A percentile compares a stretch with the other conserved stretches of the same genome.
phyloP scores from a whole-genome alignment of 1,140 invertebrate genomes.

The Brachionus paranguensis region DNA sequence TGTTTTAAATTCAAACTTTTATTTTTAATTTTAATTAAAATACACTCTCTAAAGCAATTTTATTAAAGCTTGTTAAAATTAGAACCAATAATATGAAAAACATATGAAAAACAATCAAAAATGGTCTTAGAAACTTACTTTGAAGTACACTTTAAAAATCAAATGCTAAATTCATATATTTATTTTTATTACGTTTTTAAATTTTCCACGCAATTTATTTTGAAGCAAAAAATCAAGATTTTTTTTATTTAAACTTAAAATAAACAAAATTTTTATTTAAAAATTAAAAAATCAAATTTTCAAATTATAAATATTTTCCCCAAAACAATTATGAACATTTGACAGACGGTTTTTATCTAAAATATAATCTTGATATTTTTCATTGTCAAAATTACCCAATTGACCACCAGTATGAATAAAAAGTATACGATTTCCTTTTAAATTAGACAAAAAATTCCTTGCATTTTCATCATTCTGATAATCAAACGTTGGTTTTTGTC shows the following conservation, averaged over 20 bases:
- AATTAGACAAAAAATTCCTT: conserved; percentile 41
- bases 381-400: conserved; percentile 14
- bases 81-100: no score
- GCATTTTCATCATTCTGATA: conserved; percentile 2
- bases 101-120: no score
- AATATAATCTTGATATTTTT: neutral
- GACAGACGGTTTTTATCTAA: neutral
- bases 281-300: neutral
- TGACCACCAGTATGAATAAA: conserved; percentile 50
- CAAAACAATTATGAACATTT: conserved; percentile 20
- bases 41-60: no score
- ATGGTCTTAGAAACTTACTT: no score
- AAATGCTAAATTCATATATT: no score
- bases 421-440: conserved; percentile 47
- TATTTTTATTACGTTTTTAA: no score
- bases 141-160: no score
- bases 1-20: no score
- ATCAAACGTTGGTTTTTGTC: conserved; percentile 22
- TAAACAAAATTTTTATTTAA: neutral
- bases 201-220: neutral
- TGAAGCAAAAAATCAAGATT: neutral
- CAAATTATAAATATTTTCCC: neutral
- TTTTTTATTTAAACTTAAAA: neutral
- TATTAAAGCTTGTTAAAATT: no score
- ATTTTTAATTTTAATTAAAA: no score